A percentile compares a stretch with the other conserved stretches of the same genome.
These are phyloP conservation scores for Onthophagus taurus DNA, from an alignment of 1,140 invertebrate species.

Conservation along the genomic window DNA sequence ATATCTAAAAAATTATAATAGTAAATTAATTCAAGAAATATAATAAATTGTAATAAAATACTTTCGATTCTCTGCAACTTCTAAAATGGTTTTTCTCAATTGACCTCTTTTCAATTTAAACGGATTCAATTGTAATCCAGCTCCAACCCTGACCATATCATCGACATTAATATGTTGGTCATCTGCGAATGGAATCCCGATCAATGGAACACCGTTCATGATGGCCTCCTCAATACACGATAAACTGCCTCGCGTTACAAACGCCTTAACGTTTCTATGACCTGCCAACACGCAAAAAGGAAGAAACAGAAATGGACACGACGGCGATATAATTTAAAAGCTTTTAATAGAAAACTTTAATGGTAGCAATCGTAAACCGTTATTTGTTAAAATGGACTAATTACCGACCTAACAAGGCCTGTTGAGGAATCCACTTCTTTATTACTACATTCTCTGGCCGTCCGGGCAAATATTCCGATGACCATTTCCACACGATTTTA, in stretches of 20 bases:
- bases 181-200: constrained; percentile 36
- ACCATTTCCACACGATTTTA: constrained; percentile 26
- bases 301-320: not conserved
- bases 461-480: constrained; percentile 40
- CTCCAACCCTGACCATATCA: constrained; percentile 17
- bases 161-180: constrained; percentile 31
- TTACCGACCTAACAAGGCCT: constrained; percentile 36
- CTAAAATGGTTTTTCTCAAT: constrained; percentile 13
- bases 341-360: constrained; percentile 51
- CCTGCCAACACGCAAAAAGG: constrained; percentile 10
- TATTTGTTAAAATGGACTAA: too few species aligned
- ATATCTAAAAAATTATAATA: constrained; percentile 4
- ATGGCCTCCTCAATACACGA: constrained; percentile 40
- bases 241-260: constrained; percentile 42
- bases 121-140: constrained; percentile 19
- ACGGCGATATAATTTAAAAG: not conserved
- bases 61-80: constrained; percentile 18
- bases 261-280: constrained; percentile 35
- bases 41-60: constrained; percentile 5
- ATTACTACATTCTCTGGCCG: constrained; percentile 50
- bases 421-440: constrained; percentile 58
- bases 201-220: constrained; percentile 40
- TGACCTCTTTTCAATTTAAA: constrained; percentile 12
- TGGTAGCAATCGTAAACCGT: too few species aligned
- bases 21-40: too few species aligned